Percentiles rank a stretch among this genome's conserved stretches.
These are phyloP conservation scores for Scelioninae gen. 1 DNA, from an alignment of 2,888 invertebrate species.

Conservation along the genomic window DNA sequence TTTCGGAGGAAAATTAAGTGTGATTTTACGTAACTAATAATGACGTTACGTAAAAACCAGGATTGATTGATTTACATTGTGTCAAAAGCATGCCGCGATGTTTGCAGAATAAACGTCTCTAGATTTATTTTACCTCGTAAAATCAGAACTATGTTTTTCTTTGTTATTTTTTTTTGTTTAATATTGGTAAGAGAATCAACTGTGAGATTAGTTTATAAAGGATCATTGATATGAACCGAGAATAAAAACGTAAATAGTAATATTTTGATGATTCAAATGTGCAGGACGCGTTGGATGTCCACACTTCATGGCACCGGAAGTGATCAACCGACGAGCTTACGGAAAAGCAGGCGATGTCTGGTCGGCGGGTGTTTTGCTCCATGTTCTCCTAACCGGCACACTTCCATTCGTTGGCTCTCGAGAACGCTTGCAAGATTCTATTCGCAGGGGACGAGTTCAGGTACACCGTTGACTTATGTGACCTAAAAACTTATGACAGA, in stretches of 20 bases:
- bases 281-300: slow-evolving; percentile 97
- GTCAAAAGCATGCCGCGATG: slow-evolving; percentile 11
- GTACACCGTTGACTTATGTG: slow-evolving; percentile 84
- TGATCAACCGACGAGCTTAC: slow-evolving; percentile 95
- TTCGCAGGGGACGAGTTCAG: slow-evolving; percentile 92
- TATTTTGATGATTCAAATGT: slow-evolving; percentile 52
- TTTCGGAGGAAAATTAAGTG: slow-evolving; percentile 11
- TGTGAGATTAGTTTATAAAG: slow-evolving; percentile 32
- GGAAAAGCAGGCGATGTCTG: slow-evolving; percentile 98
- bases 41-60: not conserved
- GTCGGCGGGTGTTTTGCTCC: slow-evolving; percentile 97
- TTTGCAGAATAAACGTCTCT: slow-evolving; percentile 8
- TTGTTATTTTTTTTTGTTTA: slow-evolving; percentile 12
- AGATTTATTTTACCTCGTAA: not conserved
- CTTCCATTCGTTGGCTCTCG: slow-evolving; percentile 98
- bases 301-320: slow-evolving; percentile 99
- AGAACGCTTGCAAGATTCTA: slow-evolving; percentile 95
- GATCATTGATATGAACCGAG: not conserved
- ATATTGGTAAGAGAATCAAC: slow-evolving; percentile 27
- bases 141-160: not conserved
- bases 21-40: not conserved
- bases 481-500: slow-evolving; percentile 30
- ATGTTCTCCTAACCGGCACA: slow-evolving; percentile 96
- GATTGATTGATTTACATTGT: not conserved
- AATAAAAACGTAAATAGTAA: slow-evolving; percentile 13